Evolutionary conservation across 2,888 invertebrate genomes (phyloP).

Genomic region (Polymixis flavicincta): DNA sequence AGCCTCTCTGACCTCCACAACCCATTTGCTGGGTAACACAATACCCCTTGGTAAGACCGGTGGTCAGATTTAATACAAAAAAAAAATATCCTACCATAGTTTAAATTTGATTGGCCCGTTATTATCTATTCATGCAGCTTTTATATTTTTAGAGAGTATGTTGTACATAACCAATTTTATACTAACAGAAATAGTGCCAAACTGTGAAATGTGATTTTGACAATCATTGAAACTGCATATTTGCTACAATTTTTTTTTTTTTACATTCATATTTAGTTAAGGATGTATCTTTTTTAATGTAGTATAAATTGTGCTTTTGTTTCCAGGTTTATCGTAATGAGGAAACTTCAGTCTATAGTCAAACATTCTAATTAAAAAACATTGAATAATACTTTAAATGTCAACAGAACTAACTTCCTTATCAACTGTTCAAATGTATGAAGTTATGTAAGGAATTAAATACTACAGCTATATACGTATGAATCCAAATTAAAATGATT

Average conservation of each 20-base stretch:
- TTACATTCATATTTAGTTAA: not conserved
- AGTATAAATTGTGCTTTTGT: not conserved
- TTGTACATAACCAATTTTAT: no score
- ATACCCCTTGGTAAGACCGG: no score
- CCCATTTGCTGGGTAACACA: no score
- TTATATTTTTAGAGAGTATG: not conserved
- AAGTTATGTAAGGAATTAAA: conserved; percentile 18
- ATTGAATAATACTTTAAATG: not conserved
- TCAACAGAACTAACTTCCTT: not conserved
- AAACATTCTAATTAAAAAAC: not conserved
- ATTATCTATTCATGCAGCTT: not conserved
- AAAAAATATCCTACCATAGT: no score
- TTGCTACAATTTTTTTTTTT: not conserved
- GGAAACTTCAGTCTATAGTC: not conserved
- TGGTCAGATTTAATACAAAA: no score
- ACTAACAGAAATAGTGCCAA: not conserved
- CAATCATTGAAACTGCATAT: not conserved
- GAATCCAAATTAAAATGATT: not conserved
- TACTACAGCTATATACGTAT: not conserved
- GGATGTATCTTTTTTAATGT: not conserved
- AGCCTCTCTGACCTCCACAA: no score
- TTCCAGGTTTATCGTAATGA: not conserved
- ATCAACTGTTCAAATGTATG: conserved; percentile 17
- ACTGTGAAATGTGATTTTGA: not conserved
- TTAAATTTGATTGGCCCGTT: no score